Base-by-base conservation (phyloP, 1,140 invertebrate species). In the Mamestra configurata region DNA sequence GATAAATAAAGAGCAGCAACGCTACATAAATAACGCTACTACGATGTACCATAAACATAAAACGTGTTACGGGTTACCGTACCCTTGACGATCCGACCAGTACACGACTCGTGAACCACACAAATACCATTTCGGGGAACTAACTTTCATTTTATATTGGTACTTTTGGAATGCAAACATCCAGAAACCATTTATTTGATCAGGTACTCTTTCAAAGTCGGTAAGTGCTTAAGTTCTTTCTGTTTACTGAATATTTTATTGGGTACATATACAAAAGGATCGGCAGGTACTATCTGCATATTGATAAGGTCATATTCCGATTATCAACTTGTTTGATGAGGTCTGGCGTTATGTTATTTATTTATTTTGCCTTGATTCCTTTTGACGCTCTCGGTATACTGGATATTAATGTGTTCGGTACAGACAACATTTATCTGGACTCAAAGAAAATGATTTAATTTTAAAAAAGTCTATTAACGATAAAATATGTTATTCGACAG, bases 11-110 rank as follows among this genome's bases (percentile, higher is more conserved):
- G 76, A 78, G 51, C 35, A 59, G 27, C 24, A 82, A 66, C 53
- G 61, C 15, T 71, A 82, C 80, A 84, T 84, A 82, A 84, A 82
- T 80, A 82, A 84, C 72, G 70, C 81, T 46, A 77, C 55, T 18
- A 43, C 61, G 81, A 68, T 75, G 77, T 77, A 77, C 77, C 79
- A 85, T 86, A 85, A 88, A 85, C 82, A 82, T 86, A 86, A 86
- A 86, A 88, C 84, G 84, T 79, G 83, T 82, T 81, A 64, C 66
- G 66, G 57, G 55, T 64, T 73, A 57, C 75, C 37, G 77, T 80
- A 59, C 76, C 80, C 80, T 70, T 78, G 70, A 77, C 77, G 77
- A 66, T 51, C 77, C n/a, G 64, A 75, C 77, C 51, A 61, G 66
- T 24, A 53, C 31, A 31, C 75, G n/a, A n/a, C 49, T 18, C 57